These are phyloP conservation scores for Micronycteris hirsuta DNA, from an alignment of 2,113 vertebrate genomes.

Conservation along the genomic window DNA sequence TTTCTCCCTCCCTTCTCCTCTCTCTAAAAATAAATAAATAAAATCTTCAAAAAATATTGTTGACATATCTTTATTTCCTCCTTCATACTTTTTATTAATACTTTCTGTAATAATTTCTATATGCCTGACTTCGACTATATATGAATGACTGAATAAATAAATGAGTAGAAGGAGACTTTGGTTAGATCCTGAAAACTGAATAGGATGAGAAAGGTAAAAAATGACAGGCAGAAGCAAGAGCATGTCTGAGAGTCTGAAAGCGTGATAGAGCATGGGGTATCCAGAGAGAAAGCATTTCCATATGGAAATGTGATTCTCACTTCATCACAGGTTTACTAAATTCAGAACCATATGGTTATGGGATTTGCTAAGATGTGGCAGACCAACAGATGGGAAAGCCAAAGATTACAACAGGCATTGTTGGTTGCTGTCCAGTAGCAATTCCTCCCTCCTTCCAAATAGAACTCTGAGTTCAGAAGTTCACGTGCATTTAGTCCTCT, in stretches of 20 bases:
- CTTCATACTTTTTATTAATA: no score
- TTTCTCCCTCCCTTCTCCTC: no score
- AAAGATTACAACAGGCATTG: background rate
- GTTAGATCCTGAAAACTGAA: background rate
- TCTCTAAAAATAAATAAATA: no score
- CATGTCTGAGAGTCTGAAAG: background rate
- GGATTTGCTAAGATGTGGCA: conserved; percentile 7
- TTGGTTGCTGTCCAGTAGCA: background rate
- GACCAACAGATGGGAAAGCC: background rate
- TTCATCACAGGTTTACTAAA: conserved; percentile 21
- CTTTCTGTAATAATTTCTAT: no score
- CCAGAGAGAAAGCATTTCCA: conserved; percentile 28
- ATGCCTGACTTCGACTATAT: no score
- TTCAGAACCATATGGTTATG: conserved; percentile 23
- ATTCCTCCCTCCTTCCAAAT: background rate
- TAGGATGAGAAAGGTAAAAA: background rate
- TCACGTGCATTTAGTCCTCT: background rate
- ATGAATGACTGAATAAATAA: background rate
- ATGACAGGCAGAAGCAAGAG: background rate
- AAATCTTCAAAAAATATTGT: no score
- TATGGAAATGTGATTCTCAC: conserved; percentile 41
- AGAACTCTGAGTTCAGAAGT: background rate
- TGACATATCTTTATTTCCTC: no score
- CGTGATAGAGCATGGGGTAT: background rate
- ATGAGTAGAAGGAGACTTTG: background rate